Evolutionary conservation across 2,888 invertebrate species (phyloP), one percentile per base, ranked within the genome.

Genomic region (Caenorhabditis sulstoni): DNA sequence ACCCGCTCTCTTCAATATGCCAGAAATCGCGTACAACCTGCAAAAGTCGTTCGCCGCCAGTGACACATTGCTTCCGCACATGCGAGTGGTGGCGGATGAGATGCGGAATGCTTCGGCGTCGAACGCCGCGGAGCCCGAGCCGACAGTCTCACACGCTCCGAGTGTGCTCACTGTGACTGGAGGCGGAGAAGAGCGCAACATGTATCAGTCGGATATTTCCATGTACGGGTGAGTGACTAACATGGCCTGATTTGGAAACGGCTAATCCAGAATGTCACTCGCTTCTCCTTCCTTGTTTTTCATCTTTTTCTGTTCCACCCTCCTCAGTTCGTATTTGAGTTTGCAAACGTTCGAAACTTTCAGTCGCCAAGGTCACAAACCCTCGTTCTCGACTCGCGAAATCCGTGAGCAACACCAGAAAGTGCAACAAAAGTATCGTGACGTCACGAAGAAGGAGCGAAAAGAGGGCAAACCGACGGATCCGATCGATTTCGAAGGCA

Each of bases 401-500:
- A 89, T 89, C 49, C 79, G 89, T 3, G 89, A 89, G 59, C 88
- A 89, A 78, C 89, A 89, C 74, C 79, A 82, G 58, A 80, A 83
- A 74, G 88, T 89, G 57, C 89, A 89, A 64, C 82, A 87, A 45
- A 87, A 85, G 68, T 89, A 89, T 74, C 82, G 88, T 37, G 81
- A 82, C 20, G 82, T 76, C 18, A 79, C 80, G 23, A 81, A 81
- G 35, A 79, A 71, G 20, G 82, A 84, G 65, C 22, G 79, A 20
- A 68, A 70, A 84, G 74, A 84, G 61, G 53, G 74, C 2, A 68
- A 70, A 84, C 71, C 84, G 77, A 90, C 90, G 12, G 90, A 90
- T 79, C 90, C 90, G 23, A 87, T 90, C 18, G 90, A 90, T 67
- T 90, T 90, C 76, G 90, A 90, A 78, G 89, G 90, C n/a, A 89